Conservation (phyloP, 2,113 vertebrate genomes). For the Amphilophus citrinellus region DNA sequence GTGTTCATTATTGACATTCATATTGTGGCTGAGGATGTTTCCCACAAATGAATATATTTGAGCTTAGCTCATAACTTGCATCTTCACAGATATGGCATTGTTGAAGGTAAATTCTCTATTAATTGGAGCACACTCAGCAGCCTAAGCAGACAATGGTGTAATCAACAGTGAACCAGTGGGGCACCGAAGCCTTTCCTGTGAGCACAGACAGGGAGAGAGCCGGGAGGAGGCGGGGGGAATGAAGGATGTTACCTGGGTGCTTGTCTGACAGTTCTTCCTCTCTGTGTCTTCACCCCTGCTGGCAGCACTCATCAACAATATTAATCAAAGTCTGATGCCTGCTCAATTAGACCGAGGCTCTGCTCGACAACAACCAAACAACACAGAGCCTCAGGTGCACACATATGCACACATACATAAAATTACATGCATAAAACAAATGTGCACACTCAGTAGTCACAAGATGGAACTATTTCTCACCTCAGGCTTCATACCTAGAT, state of each 20-base stretch:
- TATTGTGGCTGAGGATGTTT: neutral
- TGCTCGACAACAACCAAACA: constrained; percentile 60
- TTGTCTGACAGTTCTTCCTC: constrained; percentile 76
- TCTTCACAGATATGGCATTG: neutral
- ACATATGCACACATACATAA: constrained; percentile 33
- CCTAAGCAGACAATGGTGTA: constrained; percentile 63
- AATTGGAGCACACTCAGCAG: constrained; percentile 49
- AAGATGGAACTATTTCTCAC: neutral
- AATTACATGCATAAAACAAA: constrained; percentile 20
- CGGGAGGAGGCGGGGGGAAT: constrained; percentile 39
- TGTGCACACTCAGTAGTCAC: neutral
- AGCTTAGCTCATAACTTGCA: neutral
- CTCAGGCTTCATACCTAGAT: neutral
- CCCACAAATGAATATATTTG: neutral
- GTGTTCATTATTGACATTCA: neutral
- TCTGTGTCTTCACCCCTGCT: constrained; percentile 70
- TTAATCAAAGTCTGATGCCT: constrained; percentile 76
- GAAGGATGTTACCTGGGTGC: constrained; percentile 75
- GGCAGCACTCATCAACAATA: constrained; percentile 75
- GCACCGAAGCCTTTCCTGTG: constrained; percentile 61
- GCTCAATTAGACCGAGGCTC: constrained; percentile 68
- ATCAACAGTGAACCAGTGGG: constrained; percentile 68
- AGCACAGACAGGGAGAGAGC: constrained; percentile 29
- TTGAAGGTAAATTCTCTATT: constrained; percentile 43
- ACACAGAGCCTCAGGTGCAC: constrained; percentile 52